Evolutionary conservation across 2,888 invertebrate species (phyloP).

Genomic region (Zygaena filipendulae): DNA sequence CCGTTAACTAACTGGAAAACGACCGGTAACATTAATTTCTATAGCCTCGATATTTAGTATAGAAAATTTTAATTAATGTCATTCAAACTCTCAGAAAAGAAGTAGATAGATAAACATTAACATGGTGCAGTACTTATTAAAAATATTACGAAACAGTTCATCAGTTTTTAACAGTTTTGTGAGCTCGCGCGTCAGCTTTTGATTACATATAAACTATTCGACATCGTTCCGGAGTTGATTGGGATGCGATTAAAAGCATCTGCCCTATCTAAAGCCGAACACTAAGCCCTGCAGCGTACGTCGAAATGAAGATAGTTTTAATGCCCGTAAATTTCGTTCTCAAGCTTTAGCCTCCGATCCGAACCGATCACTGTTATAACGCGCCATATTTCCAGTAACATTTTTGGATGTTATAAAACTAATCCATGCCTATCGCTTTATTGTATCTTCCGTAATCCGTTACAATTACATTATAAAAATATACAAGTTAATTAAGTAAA

Average conservation of each 20-base stretch:
- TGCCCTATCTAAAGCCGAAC: slow-evolving; percentile 34
- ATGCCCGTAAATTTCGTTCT: slow-evolving; percentile 60
- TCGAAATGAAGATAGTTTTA: slow-evolving; percentile 63
- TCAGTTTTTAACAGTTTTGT: slow-evolving; percentile 37
- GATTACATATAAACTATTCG: slow-evolving; percentile 54
- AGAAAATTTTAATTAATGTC: slow-evolving; percentile 17
- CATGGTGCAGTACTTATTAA: slow-evolving; percentile 23
- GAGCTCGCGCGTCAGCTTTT: slow-evolving; percentile 35
- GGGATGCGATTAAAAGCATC: slow-evolving; percentile 60
- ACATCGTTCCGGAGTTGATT: slow-evolving; percentile 51
- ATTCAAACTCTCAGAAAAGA: slow-evolving; percentile 32
- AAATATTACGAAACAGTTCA: slow-evolving; percentile 40
- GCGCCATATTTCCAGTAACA: no score
- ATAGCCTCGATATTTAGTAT: no score
- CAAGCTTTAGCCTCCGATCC: slow-evolving; percentile 42
- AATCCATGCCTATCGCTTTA: no score
- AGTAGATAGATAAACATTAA: slow-evolving; percentile 22
- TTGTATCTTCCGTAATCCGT: no score
- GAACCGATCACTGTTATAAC: slow-evolving; percentile 58
- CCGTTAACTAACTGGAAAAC: no score
- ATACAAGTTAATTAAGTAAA: no score
- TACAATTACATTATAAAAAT: no score
- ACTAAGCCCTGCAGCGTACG: slow-evolving; percentile 41
- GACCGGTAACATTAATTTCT: no score
- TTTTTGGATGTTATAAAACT: no score